Evolutionary conservation across 2,888 invertebrate genomes (phyloP), one percentile per base, ranked within the genome.

Genomic region (Drosophila diplacantha): DNA sequence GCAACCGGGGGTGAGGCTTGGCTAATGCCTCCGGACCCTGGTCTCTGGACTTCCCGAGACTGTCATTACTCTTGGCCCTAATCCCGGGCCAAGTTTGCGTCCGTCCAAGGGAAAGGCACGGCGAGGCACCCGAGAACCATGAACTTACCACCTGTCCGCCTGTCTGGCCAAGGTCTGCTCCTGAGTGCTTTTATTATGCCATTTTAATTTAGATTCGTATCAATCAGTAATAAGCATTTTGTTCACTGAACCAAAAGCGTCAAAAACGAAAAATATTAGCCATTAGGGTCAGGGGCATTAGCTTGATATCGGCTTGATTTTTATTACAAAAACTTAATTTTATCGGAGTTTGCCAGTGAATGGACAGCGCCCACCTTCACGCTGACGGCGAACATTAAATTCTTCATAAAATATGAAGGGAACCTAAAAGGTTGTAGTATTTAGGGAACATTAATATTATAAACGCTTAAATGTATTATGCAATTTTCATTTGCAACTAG

Each of bases 161-260:
- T 66, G 60, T 52, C 74, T 61, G 70, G 34, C 46, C 62, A 35
- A 44, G 55, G 67, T 70, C 71, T 66, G 66, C 35, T 49, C 50
- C 49, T 57, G 75, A 73, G 74, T 68, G 82, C 71, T 75, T 81
- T 81, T 83, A 81, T 74, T 72, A 79, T 75, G 76, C 72, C 79
- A 83, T 83, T 81, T 81, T 81, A 83, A 81, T 81, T 83, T 81
- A 81, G 81, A 81, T 81, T 65, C 67, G 52, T 83, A 81, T 81
- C 81, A 83, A 81, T 76, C 51, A 65, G 74, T 76, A 81, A 74
- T 80, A 81, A 73, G 81, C 71, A 57, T 68, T 83, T 65, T 73
- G 75, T 64, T 54, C 64, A 55, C 65, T 59, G 41, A 55, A 51
- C 54, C 44, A 49, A 73, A 46, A 49, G 26, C 31, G 41, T 35